Evolutionary conservation across 2,797 vertebrate genomes (phyloP).

Genomic region (Notolabrus celidotus): DNA sequence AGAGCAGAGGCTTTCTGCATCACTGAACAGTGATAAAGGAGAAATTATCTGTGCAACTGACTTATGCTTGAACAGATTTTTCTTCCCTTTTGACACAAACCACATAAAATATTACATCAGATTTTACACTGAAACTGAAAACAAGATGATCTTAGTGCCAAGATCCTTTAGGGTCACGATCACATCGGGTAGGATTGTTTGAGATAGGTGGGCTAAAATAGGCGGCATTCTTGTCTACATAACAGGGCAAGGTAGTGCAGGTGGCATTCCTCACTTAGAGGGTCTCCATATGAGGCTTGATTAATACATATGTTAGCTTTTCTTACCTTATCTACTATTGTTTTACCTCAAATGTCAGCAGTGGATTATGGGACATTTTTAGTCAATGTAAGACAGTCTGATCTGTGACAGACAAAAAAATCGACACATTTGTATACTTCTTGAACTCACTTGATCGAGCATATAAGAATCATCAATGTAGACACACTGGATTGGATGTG

Average conservation of each 20-base stretch:
- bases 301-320: slow-evolving; percentile 34
- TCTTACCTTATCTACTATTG: slow-evolving; percentile 18
- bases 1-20: slow-evolving; percentile 43
- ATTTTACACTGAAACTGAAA: slow-evolving; percentile 34
- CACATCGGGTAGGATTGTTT: slow-evolving; percentile 41
- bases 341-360: slow-evolving; percentile 62
- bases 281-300: slow-evolving; percentile 69
- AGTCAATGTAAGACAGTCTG: not conserved
- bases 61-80: slow-evolving; percentile 26
- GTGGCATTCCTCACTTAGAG: slow-evolving; percentile 73
- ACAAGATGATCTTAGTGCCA: slow-evolving; percentile 26
- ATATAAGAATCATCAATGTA: not conserved
- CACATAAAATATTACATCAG: slow-evolving; percentile 53
- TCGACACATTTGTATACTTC: too few species aligned
- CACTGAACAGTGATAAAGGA: slow-evolving; percentile 40
- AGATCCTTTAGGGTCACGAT: slow-evolving; percentile 43
- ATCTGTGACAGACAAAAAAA: not conserved
- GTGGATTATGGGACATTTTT: not conserved
- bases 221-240: slow-evolving; percentile 77
- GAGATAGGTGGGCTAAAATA: slow-evolving; percentile 34
- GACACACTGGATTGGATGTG: not conserved
- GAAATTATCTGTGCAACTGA: slow-evolving; percentile 44
- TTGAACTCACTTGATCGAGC: not conserved
- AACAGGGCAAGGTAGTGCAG: slow-evolving; percentile 70
- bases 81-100: slow-evolving; percentile 20